These are phyloP conservation scores for Metopolophium dirhodum DNA, from an alignment of 1,140 invertebrate genomes.

Conservation along the genomic window DNA sequence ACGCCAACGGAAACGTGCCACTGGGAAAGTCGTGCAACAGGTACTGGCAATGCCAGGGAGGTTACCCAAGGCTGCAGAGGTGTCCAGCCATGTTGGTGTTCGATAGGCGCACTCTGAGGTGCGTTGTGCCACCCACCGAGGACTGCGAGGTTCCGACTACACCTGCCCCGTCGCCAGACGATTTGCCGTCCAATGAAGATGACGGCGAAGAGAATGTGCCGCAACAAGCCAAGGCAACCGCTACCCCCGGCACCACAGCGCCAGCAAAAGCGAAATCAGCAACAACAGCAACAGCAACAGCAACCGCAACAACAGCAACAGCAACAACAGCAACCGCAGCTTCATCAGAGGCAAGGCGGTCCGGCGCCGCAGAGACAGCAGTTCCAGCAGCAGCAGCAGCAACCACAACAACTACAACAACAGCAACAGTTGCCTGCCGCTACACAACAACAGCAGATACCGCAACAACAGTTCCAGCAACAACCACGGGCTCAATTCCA, in stretches of 20 bases:
- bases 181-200: conserved; percentile 58
- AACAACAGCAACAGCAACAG: conserved; percentile 61
- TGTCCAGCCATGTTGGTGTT: conserved; percentile 91
- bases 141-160: conserved; percentile 84
- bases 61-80: conserved; percentile 86
- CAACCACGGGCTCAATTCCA: conserved; percentile 33
- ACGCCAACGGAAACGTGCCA: conserved; percentile 78
- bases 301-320: conserved; percentile 58
- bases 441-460: neutral
- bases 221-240: conserved; percentile 61
- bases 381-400: conserved; percentile 54
- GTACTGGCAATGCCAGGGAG: conserved; percentile 93
- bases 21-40: conserved; percentile 89
- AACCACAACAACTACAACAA: conserved; percentile 56
- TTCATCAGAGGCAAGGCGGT: conserved; percentile 12
- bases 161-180: conserved; percentile 70
- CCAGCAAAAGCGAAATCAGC: conserved; percentile 63
- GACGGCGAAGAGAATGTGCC: conserved; percentile 59
- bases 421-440: conserved; percentile 57
- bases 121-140: conserved; percentile 86
- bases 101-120: conserved; percentile 80
- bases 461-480: conserved; percentile 38
- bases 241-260: conserved; percentile 60
- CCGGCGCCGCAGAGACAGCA: neutral
- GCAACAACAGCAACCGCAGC: conserved; percentile 55